A percentile compares a stretch with the other conserved stretches of the same genome.
These are phyloP conservation scores for Oxycera nigricornis DNA, from an alignment of 2,888 invertebrate genomes.

Conservation along the genomic window DNA sequence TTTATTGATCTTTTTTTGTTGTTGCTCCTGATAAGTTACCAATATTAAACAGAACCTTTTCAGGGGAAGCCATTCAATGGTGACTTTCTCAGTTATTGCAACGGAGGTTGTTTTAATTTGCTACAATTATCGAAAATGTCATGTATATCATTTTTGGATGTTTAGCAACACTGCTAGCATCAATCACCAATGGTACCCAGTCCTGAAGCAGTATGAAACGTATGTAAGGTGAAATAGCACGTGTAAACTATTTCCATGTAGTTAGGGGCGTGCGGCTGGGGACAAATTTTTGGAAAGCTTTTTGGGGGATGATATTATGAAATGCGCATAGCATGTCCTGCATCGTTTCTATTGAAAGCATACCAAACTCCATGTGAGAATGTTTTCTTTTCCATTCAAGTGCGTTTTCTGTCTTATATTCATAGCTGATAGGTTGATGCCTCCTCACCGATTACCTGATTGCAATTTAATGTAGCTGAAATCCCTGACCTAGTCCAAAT, in stretches of 20 bases:
- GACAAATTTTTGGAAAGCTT: too few species aligned
- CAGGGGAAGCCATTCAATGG: too few species aligned
- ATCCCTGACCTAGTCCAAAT: slow-evolving; percentile 48
- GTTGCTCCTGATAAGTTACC: too few species aligned
- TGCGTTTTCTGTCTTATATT: slow-evolving; percentile 16
- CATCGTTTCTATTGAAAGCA: background rate
- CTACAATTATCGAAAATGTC: too few species aligned
- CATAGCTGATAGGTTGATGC: background rate
- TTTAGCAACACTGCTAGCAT: background rate
- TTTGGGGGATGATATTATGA: background rate
- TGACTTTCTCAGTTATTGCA: too few species aligned
- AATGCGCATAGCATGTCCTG: slow-evolving; percentile 11
- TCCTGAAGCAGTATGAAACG: slow-evolving; percentile 3
- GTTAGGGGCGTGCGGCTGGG: too few species aligned
- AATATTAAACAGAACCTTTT: too few species aligned
- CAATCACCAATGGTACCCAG: background rate
- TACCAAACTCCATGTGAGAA: too few species aligned
- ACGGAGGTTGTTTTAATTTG: too few species aligned
- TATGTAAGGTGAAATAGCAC: background rate
- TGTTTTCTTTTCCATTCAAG: too few species aligned
- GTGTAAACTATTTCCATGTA: background rate
- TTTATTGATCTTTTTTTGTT: too few species aligned
- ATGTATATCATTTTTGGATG: too few species aligned
- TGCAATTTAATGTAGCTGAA: slow-evolving; percentile 37
- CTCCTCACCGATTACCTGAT: background rate